Evolutionary conservation across 2,797 vertebrate genomes (phyloP).

Genomic region (Pogoniulus pusillus): DNA sequence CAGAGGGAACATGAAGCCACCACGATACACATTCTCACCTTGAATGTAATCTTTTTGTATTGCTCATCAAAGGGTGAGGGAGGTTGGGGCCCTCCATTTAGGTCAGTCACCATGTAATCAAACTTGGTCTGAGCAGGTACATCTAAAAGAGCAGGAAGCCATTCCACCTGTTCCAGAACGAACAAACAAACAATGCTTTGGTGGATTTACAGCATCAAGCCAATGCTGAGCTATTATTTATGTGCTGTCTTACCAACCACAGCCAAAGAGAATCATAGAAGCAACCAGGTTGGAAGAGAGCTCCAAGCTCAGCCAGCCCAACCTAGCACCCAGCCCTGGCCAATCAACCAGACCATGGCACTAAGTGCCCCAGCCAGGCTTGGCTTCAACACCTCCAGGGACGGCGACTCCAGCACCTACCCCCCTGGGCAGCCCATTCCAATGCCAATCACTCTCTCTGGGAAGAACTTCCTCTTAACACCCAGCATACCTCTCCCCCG

Average conservation of each 20-base stretch:
- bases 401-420: too few species aligned
- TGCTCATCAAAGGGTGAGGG: slow-evolving; percentile 80
- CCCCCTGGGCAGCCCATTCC: too few species aligned
- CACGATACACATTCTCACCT: slow-evolving; percentile 50
- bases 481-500: too few species aligned
- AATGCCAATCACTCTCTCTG: too few species aligned
- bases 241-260: accelerated
- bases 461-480: too few species aligned
- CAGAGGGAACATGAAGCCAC: not conserved
- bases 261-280: not conserved
- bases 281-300: too few species aligned
- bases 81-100: slow-evolving; percentile 86
- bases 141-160: slow-evolving; percentile 83
- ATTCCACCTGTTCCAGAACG: slow-evolving; percentile 84
- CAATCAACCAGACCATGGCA: too few species aligned
- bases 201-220: not conserved
- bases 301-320: too few species aligned
- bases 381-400: too few species aligned
- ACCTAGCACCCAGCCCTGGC: too few species aligned
- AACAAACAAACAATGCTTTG: not conserved
- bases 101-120: slow-evolving; percentile 85
- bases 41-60: slow-evolving; percentile 77
- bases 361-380: too few species aligned
- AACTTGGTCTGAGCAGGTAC: slow-evolving; percentile 85
- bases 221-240: accelerated